Percentiles rank a stretch among this genome's conserved stretches.
phyloP scores from a whole-genome alignment of 2,888 invertebrate species.

The Erpobdella octoculata region DNA sequence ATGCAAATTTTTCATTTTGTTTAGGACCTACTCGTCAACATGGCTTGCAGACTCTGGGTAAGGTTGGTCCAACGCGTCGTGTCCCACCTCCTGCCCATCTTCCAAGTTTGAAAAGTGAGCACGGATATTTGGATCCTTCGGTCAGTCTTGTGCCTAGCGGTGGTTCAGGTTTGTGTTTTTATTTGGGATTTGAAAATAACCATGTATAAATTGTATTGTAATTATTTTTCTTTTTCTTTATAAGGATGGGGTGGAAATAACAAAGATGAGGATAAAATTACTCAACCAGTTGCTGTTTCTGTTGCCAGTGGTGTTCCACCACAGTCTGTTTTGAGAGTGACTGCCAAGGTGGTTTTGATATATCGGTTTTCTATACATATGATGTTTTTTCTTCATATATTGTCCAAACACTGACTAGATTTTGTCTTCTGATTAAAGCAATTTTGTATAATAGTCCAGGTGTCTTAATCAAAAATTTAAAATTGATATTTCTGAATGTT shows the following conservation, averaged over 20 bases:
- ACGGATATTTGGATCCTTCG: conserved; percentile 68
- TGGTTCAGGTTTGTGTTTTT: conserved; percentile 52
- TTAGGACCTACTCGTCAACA: conserved; percentile 74
- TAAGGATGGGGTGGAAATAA: conserved; percentile 19
- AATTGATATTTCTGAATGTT: not conserved
- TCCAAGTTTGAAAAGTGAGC: conserved; percentile 96
- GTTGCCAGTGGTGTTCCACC: not conserved
- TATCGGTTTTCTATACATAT: too few relatives aligned
- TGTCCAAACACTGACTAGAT: too few relatives aligned
- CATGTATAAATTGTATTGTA: not conserved
- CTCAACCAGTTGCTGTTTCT: not conserved
- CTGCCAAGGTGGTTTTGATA: too few relatives aligned
- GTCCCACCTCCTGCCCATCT: conserved; percentile 86
- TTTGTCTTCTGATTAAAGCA: not conserved
- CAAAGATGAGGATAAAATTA: conserved; percentile 27
- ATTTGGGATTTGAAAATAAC: not conserved
- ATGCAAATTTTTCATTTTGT: not conserved
- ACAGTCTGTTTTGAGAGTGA: not conserved
- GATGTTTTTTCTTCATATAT: too few relatives aligned
- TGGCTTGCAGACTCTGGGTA: conserved; percentile 99
- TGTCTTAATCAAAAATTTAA: too few relatives aligned
- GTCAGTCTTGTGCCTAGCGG: conserved; percentile 70
- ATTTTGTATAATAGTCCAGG: not conserved
- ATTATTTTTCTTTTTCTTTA: not conserved
- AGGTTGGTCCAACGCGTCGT: conserved; percentile 89